phyloP scores from a whole-genome alignment of 2,888 invertebrate genomes.

The Carcina quercana region DNA sequence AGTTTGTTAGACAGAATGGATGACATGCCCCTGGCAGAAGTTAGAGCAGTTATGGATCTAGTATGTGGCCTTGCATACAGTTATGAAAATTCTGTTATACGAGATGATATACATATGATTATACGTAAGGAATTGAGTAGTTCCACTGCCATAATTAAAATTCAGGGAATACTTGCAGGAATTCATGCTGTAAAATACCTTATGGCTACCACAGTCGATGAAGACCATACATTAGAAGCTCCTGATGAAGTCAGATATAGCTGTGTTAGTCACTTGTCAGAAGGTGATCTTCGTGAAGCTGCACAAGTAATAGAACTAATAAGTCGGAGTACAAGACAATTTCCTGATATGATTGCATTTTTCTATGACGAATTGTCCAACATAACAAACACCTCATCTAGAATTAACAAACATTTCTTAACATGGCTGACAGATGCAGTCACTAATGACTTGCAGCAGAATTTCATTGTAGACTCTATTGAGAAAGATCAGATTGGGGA shows the following conservation, averaged over 20 bases:
- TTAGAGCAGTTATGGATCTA: conserved; percentile 84
- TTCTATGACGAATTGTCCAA: conserved; percentile 85
- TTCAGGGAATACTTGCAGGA: conserved; percentile 84
- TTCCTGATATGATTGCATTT: conserved; percentile 80
- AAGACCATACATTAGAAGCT: conserved; percentile 43
- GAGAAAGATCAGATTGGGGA: conserved; percentile 51
- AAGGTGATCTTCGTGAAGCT: conserved; percentile 75
- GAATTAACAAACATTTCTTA: conserved; percentile 77
- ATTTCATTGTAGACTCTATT: conserved; percentile 72
- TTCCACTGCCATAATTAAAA: conserved; percentile 76
- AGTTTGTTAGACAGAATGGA: conserved; percentile 84
- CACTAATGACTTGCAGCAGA: conserved; percentile 77
- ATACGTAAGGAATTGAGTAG: conserved; percentile 88
- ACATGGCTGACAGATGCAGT: conserved; percentile 78
- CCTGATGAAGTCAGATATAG: conserved; percentile 62
- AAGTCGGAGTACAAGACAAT: conserved; percentile 73
- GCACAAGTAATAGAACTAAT: conserved; percentile 77
- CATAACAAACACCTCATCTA: conserved; percentile 61
- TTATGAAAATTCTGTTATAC: conserved; percentile 68
- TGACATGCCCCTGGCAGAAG: conserved; percentile 81
- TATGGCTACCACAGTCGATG: conserved; percentile 55
- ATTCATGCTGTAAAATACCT: conserved; percentile 84
- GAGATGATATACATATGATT: conserved; percentile 89
- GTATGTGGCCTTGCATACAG: conserved; percentile 82
- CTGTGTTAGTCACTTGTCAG: conserved; percentile 66